Conservation (phyloP, 2,113 vertebrate genomes). For the Siniperca knerii region DNA sequence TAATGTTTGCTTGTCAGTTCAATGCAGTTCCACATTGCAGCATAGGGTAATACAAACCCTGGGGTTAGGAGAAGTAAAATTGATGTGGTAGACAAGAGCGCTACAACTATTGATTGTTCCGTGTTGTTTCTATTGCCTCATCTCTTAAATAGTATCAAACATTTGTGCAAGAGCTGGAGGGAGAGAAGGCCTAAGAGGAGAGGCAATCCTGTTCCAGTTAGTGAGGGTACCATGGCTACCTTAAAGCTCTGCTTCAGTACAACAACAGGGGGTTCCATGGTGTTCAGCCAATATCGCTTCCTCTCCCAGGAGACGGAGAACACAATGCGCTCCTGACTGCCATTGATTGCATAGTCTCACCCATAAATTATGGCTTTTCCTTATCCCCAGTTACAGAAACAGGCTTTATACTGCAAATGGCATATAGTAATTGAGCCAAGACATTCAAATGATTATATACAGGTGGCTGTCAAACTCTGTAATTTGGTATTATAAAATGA, state of each 20-base stretch:
- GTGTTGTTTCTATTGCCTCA: constrained; percentile 48
- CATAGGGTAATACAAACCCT: constrained; percentile 21
- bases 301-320: constrained; percentile 77
- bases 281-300: constrained; percentile 72
- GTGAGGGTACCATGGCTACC: constrained; percentile 75
- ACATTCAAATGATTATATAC: constrained; percentile 21
- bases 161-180: constrained; percentile 34
- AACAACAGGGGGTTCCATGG: constrained; percentile 71
- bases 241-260: constrained; percentile 55
- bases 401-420: constrained; percentile 25
- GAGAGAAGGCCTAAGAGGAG: constrained; percentile 30
- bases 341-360: constrained; percentile 68
- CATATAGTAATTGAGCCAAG: constrained; percentile 30
- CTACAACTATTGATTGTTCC: constrained; percentile 48
- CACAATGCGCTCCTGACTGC: constrained; percentile 71
- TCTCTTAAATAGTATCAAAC: constrained; percentile 59
- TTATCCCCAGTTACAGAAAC: constrained; percentile 47
- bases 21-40: constrained; percentile 27
- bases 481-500: neutral
- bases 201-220: constrained; percentile 60
- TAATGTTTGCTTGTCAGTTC: constrained; percentile 20
- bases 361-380: constrained; percentile 65
- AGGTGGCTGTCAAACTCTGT: constrained; percentile 28
- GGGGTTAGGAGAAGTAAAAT: constrained; percentile 38
- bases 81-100: constrained; percentile 30